Conservation (phyloP, 2,888 invertebrate species). For the Athalia circularis region DNA sequence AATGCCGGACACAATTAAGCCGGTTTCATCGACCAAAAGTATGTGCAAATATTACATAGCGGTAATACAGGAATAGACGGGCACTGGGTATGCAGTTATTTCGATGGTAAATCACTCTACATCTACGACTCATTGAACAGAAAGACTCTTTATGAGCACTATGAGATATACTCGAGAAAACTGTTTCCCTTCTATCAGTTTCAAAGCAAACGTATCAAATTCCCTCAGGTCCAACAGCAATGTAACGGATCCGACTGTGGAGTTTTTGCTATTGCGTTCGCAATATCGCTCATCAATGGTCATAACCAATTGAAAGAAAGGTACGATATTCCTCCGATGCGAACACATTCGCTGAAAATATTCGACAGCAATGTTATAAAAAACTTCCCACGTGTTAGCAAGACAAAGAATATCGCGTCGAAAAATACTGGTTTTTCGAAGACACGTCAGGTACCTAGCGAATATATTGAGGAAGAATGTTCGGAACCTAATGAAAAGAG, state of each 20-base stretch:
- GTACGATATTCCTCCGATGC: background rate
- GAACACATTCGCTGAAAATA: background rate
- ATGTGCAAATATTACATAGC: constrained; percentile 51
- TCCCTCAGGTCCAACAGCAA: constrained; percentile 18
- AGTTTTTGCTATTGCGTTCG: constrained; percentile 37
- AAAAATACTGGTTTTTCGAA: too few species aligned
- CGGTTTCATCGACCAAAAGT: constrained; percentile 42
- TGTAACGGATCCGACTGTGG: constrained; percentile 15
- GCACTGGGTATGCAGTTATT: constrained; percentile 30
- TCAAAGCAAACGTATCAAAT: background rate
- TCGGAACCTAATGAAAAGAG: too few species aligned
- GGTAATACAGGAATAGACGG: background rate
- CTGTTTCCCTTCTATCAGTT: constrained; percentile 15
- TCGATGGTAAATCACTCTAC: background rate
- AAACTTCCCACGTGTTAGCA: background rate
- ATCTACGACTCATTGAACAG: background rate
- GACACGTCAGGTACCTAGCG: too few species aligned
- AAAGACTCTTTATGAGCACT: background rate
- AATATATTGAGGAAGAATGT: too few species aligned
- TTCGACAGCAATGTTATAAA: constrained; percentile 2
- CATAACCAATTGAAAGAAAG: background rate
- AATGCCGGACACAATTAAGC: constrained; percentile 39
- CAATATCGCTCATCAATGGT: constrained; percentile 3
- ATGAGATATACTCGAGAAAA: background rate
- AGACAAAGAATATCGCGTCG: too few species aligned